Conservation (phyloP, 2,888 invertebrate genomes). For the Hydrotaea cyrtoneurina region DNA sequence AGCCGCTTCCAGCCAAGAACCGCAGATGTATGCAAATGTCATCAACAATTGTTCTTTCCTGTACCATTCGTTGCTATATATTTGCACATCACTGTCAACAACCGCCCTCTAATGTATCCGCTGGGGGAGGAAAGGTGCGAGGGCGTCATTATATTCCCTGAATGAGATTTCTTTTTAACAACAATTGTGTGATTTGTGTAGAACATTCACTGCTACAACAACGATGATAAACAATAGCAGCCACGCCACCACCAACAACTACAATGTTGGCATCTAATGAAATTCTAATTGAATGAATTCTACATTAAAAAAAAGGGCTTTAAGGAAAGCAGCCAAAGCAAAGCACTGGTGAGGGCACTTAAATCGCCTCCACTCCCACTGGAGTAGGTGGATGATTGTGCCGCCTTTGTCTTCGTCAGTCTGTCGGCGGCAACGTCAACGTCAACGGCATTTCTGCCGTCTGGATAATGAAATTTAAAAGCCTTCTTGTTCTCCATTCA, state of each 20-base stretch:
- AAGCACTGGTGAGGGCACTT: constrained; percentile 2
- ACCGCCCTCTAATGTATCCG: neutral
- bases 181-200: constrained; percentile 2
- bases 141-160: constrained; percentile 32
- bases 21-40: no score
- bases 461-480: constrained; percentile 52
- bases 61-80: neutral
- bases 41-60: no score
- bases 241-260: neutral
- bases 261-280: constrained; percentile 35
- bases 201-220: neutral
- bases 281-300: constrained; percentile 47
- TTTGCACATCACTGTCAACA: neutral
- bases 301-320: constrained; percentile 28
- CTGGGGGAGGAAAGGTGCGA: neutral
- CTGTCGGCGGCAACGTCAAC: neutral
- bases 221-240: neutral
- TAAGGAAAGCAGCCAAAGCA: neutral
- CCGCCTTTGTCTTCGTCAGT: neutral
- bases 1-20: no score
- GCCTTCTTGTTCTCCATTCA: constrained; percentile 43
- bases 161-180: neutral
- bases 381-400: neutral
- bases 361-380: neutral
- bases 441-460: neutral